Base-by-base conservation (phyloP, 2,797 vertebrate species). In the Holocentrus rufus region DNA sequence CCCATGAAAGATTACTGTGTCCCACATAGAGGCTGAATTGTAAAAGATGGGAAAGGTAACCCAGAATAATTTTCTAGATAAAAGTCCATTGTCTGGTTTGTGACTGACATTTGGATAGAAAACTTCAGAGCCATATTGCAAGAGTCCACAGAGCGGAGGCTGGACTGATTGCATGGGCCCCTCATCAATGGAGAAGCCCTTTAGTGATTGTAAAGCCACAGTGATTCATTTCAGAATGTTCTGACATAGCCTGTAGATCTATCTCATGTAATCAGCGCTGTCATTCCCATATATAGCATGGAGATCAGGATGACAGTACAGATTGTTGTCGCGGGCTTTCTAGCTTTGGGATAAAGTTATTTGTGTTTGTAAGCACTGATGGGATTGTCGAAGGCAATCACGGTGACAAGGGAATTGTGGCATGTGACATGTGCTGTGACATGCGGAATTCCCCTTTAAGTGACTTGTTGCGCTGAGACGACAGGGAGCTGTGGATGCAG, bases 381-480 rank as follows among this genome's bases (percentile, higher is more conserved):
- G 89, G 78, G 81, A 87, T 82, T 65, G 74, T 87, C 80, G 55
- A 72, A 79, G 72, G 81, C 80, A 76, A 69, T 85, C 76, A 84
- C 69, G 76, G 64, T 71, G 76, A 74, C 65, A 60, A 1, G 4
- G 60, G 72, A 65, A 79, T 82, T 70, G 70, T 69, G 80, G 76
- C 62, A 52, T 64, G 60, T 64, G 53, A 60, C 65, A 56, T 67
- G 58, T 64, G 71, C 66, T 71, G 72, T 64, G 74, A 73, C 72
- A 59, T 60, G 39, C 62, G 46, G 39, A 42, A 49, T 31, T n/a
- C 46, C 20, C 47, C 7, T 39, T 39, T 8, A 39, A 34, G 31
- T 34, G 31, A 34, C 62, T 15, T 62, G 63, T 50, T 60, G 69
- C 58, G 64, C 34, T 57, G 9, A 67, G 15, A 46, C 44, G 49